Evolutionary conservation across 35 echinoderm and acorn worm genomes (phyloP), one percentile per base, ranked within the genome.

Genomic region (Ophioderma brevispina): DNA sequence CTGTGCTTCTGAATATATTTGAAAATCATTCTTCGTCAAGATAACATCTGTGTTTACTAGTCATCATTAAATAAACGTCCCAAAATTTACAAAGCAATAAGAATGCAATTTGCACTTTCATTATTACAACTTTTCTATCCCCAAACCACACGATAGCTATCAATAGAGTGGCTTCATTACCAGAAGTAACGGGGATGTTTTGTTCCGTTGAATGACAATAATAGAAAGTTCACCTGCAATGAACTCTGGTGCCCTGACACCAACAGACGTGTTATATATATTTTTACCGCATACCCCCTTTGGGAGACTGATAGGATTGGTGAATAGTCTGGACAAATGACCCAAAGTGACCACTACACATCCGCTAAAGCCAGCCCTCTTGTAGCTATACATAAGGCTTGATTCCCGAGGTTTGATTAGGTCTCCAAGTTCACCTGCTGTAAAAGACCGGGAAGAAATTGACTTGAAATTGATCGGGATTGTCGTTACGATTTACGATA

Each of bases 291-390:
- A 3, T 15, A 15, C 2, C 1, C 28, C 59, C 59, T 70, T 70
- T 30, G 59, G 59, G 59, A 70, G 59, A 70, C 17, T 70, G 59
- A 70, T 70, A 70, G 5, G 28, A 25, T 70, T 4, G 6, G 59
- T 70, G 28, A 70, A 70, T 25, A 70, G 59, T 70, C 59, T 70
- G 59, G 59, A 70, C 59, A 70, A 70, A 8, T 70, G 59, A 70
- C 59, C 59, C 59, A 70, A 18, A 30, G 59, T 70, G 59, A 70
- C 59, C 59, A 70, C 59, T 70, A 18, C 2, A 70, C 23, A 70
- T 70, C 23, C 59, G 59, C 59, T 70, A 70, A 1, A 70, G 2
- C 59, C 59, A 70, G n/a, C 41, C 41, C 41, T 46, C 41, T 17
- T 46, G 5, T n/a, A n/a, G n/a, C n/a, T n/a, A n/a, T n/a, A n/a